Base-by-base conservation (phyloP, 2,797 vertebrate species). In the Cygnus olor region DNA sequence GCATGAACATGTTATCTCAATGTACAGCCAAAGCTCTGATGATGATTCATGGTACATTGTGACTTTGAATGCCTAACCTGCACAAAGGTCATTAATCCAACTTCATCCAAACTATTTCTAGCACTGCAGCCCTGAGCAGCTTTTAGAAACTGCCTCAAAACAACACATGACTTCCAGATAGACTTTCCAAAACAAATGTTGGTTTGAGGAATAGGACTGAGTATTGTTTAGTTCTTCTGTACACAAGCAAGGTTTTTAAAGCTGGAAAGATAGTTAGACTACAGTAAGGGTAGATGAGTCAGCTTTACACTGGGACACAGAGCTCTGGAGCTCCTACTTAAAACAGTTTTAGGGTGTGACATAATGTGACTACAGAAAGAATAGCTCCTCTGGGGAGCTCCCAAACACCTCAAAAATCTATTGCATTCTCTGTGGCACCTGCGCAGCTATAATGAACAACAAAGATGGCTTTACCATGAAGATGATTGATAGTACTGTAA, bases 181-280 rank as follows among this genome's bases (percentile, higher is more conserved):
- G 91, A 49, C 24, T 76, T 91, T 30, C 58, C n/a, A 63, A 74
- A 83, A 36, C 24, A 65, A 71, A 66, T 45, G 57, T 51, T 65
- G 28, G 5, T 81, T 71, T 0, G 0, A 92, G 28, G 3, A 25
- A 32, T 42, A 12, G 24, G 9, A 40, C 45, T 78, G 69, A 38
- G 8, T 25, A 30, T 60, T 5, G 0, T 64, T 58, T 61, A 49
- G 6, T 32, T 65, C 36, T 90, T 64, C 28, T 74, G 18, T 58
- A 79, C 7, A 9, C 24, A 68, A 74, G 80, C 5, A 81, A 69
- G 45, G 15, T 7, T 65, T 51, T 38, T 53, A 57, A 40, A 20
- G 22, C 17, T 53, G 51, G 25, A 69, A 88, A 83, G 82, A 25
- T 40, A 32, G 72, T 88, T n/a, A 88, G 21, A 9, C 21, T 80